Evolutionary conservation across 2,113 vertebrate species (phyloP).

Genomic region (Barnardius zonarius): DNA sequence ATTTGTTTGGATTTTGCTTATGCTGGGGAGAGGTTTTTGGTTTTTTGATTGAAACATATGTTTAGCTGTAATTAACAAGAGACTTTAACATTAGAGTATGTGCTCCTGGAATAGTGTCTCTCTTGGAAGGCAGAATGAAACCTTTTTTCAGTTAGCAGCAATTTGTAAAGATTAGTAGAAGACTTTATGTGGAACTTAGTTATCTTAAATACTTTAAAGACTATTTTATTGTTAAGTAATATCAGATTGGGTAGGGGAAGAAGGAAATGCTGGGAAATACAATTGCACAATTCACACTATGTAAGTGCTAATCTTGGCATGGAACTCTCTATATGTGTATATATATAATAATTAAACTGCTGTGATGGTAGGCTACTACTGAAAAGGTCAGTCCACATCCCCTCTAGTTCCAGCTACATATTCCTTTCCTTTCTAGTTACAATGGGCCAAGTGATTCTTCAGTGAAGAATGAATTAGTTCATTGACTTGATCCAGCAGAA

Average conservation of each 20-base stretch:
- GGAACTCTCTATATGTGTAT: not conserved
- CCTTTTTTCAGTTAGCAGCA: not conserved
- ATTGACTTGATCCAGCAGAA: conserved; percentile 19
- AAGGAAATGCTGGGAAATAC: not conserved
- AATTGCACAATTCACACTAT: not conserved
- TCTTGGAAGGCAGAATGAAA: not conserved
- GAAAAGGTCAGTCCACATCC: conserved; percentile 1
- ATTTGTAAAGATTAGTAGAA: conserved; percentile 14
- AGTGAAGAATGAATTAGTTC: not conserved
- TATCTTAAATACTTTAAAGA: conserved; percentile 1
- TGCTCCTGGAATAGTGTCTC: not conserved
- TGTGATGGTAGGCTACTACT: not conserved
- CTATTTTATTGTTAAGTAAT: not conserved
- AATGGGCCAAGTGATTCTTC: not conserved
- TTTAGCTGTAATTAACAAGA: not conserved
- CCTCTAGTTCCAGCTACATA: not conserved
- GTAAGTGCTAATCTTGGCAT: not conserved
- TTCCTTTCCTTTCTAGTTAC: not conserved
- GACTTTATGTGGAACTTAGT: not conserved
- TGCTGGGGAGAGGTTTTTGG: not conserved
- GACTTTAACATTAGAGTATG: not conserved
- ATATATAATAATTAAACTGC: not conserved
- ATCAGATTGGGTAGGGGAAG: not conserved
- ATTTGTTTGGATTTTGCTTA: not conserved
- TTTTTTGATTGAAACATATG: not conserved